These are phyloP conservation scores for Netelia inedita DNA, from an alignment of 2,888 invertebrate genomes.

Conservation along the genomic window DNA sequence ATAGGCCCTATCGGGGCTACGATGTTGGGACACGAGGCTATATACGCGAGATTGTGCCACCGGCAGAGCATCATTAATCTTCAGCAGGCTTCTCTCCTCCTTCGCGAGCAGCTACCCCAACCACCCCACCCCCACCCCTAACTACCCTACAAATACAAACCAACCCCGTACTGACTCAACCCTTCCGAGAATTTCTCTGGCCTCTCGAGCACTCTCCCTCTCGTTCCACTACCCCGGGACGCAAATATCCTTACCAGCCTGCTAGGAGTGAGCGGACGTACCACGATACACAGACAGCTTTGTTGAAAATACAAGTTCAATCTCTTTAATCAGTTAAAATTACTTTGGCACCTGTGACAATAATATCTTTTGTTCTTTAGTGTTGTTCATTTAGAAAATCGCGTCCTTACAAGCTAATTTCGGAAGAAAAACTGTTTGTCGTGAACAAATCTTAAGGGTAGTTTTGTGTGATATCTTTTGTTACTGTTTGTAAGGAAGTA, in stretches of 20 bases:
- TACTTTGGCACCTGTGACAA: neutral
- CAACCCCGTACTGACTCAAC: conserved; percentile 44
- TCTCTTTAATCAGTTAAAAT: neutral
- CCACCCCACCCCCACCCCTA: conserved; percentile 2
- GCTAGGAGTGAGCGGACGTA: conserved; percentile 33
- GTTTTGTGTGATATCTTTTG: too few species aligned
- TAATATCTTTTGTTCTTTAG: too few species aligned
- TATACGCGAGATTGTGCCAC: conserved; percentile 70
- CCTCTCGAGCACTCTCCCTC: conserved; percentile 27
- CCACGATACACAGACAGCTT: neutral
- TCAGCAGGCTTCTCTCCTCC: conserved; percentile 74
- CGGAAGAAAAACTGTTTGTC: too few species aligned
- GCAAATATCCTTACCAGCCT: conserved; percentile 18
- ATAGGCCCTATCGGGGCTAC: conserved; percentile 73
- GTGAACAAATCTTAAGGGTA: too few species aligned
- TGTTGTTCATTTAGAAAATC: too few species aligned
- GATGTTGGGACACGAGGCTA: conserved; percentile 71
- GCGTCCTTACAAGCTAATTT: too few species aligned
- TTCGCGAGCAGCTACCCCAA: conserved; percentile 53
- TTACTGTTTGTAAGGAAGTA: too few species aligned
- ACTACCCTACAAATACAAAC: conserved; percentile 31
- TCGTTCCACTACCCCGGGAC: neutral
- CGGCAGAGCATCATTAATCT: conserved; percentile 79
- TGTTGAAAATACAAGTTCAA: neutral
- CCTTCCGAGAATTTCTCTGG: conserved; percentile 50